Evolutionary conservation across 2,113 vertebrate genomes (phyloP).

Genomic region (Cebus imitator): DNA sequence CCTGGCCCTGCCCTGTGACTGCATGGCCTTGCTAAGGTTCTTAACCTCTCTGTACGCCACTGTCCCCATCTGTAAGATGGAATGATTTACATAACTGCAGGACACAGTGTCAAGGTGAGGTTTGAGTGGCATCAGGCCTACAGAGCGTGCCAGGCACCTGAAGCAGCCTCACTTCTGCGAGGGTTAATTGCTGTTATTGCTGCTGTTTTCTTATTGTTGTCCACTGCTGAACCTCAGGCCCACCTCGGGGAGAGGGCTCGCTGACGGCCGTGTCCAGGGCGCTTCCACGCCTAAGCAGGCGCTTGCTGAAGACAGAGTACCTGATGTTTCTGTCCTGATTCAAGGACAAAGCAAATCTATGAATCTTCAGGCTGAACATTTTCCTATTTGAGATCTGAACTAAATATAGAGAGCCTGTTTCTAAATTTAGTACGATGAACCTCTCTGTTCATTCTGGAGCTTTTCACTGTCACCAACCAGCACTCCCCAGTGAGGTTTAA

Average conservation of each 20-base stretch:
- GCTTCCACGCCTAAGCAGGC: fast-evolving
- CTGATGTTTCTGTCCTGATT: background rate
- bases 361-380: background rate
- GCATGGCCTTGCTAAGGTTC: background rate
- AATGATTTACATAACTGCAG: too few relatives aligned
- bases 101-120: background rate
- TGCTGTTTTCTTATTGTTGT: fast-evolving
- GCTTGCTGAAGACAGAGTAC: background rate
- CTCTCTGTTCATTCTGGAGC: constrained; percentile 18
- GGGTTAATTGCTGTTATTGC: too few relatives aligned
- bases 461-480: background rate
- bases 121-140: too few relatives aligned
- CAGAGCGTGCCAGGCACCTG: too few relatives aligned
- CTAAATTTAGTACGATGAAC: constrained; percentile 45
- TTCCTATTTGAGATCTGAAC: background rate
- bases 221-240: too few relatives aligned
- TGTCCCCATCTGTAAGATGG: background rate
- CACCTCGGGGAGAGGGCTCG: background rate
- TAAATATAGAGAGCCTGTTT: constrained; percentile 26
- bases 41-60: background rate
- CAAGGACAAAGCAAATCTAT: background rate
- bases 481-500: background rate
- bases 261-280: background rate
- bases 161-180: background rate
- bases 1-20: background rate